Evolutionary conservation across 2,888 invertebrate species (phyloP), one percentile per base, ranked within the genome.

Genomic region (Holacanthella duospinosa): DNA sequence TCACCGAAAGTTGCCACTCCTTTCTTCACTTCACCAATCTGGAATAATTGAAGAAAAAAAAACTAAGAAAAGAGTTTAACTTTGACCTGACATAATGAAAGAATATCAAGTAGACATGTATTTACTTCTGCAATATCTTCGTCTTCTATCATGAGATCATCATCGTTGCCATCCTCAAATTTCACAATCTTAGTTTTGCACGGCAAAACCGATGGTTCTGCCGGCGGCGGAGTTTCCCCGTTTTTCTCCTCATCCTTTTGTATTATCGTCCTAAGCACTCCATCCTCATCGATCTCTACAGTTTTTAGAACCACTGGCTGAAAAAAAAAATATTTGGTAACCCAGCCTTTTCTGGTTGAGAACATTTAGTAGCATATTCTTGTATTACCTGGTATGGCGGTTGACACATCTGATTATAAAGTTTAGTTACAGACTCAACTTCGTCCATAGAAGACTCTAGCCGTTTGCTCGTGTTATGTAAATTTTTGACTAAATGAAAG

Each of bases 251-350:
- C 36, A 6, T 12, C 36, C 36, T 36, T 36, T 36, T 36, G 9
- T 36, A 16, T 6, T 36, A 60, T 29, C 26, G 43, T 54, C 44
- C 56, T 43, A 0, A 64, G 55, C 6, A 24, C 53, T 4, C 68
- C 66, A 44, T 64, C 44, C 21, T 59, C 59, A 27, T 59, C 64
- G n/a, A 68, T 68, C 25, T 65, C 65, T 16, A 66, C 19, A 21
- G 64, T 62, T 48, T 68, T 64, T 1, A 62, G 43, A 1, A 66
- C 44, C 1, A 64, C 48, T 1, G 59, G 43, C 67, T 67, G 58
- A 29, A 55, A 3, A 28, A 24, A 56, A n/a, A 43, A 53, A 59
- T 36, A 12, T 36, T 36, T 36, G 36, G 16, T 36, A 36, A 6
- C 36, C 6, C 36, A 36, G 6, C 16, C 36, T 36, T 16, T 12